These are phyloP conservation scores for Actenoides lindsayi DNA, from an alignment of 2,113 vertebrate genomes.

Conservation along the genomic window DNA sequence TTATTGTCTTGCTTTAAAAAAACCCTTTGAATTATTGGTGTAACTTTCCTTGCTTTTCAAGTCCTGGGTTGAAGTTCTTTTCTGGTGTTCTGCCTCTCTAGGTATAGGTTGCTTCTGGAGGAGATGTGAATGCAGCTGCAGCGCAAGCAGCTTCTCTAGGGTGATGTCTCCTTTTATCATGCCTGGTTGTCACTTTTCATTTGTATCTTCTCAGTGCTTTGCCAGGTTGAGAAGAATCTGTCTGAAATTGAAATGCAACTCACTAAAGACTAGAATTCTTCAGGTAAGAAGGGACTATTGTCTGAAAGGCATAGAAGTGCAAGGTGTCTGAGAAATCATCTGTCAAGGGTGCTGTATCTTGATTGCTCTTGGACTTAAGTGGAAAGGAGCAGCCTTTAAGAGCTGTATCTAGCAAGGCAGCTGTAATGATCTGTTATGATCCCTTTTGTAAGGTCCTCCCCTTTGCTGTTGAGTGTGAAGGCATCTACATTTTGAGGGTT, in stretches of 20 bases:
- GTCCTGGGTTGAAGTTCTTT: not conserved
- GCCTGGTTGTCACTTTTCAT: not conserved
- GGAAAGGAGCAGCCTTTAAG: not conserved
- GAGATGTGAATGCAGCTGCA: not conserved
- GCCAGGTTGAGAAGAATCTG: not conserved
- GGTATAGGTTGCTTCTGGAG: not conserved
- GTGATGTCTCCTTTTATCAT: not conserved
- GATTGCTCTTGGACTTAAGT: not conserved
- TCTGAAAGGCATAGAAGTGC: accelerated
- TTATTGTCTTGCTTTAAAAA: not conserved
- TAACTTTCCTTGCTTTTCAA: not conserved
- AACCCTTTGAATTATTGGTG: not conserved
- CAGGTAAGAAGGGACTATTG: not conserved
- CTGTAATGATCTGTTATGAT: not conserved
- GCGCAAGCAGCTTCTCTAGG: not conserved
- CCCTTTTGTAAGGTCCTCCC: not conserved
- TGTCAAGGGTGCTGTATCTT: not conserved
- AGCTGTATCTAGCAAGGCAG: not conserved
- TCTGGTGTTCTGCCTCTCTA: not conserved
- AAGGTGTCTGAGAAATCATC: not conserved
- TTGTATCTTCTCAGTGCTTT: not conserved
- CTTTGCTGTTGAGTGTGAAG: not conserved
- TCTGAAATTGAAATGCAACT: not conserved
- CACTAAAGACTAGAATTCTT: not conserved
- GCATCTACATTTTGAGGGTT: not conserved